Evolutionary conservation across 1,140 invertebrate genomes (phyloP), one percentile per base, ranked within the genome.

Genomic region (Metaphire vulgaris): DNA sequence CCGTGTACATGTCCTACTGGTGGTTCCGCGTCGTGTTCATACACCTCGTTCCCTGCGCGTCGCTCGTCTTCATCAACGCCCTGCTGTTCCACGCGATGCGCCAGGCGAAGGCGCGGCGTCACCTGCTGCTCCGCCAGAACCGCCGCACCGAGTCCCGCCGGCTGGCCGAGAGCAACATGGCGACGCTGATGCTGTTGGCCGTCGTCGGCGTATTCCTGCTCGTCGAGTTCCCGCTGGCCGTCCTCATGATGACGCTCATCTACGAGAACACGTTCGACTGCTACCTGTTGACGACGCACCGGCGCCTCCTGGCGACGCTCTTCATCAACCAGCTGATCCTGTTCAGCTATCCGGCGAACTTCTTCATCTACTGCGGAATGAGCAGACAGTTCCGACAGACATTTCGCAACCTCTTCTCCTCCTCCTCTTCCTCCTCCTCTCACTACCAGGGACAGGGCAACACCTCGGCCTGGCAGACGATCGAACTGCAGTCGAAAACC

Each of bases 291-390:
- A 26, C 28, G 34, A 68, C 67, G 31, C n/a, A 74, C 56, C 29
- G 26, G 16, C 29, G 56, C 28, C n/a, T 71, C 21, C 21, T 30
- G 2, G 41, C 69, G 2, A 67, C 72, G 6, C 75, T 72, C 28
- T 66, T 74, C 32, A 74, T 79, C 72, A 79, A 79, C 86, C 93
- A 96, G 86, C 92, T 93, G 84, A 92, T 96, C 78, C 92, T 93
- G 66, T 88, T 93, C 16, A 92, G 91, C 21, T 96, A 95, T 85
- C 93, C 93, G 0, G 92, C 95, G 75, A 94, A 96, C 85, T 96
- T 96, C 82, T 93, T 92, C 69, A 95, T 96, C 76, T 96, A 96
- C 83, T 96, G 93, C 83, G 92, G 93, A 12, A 96, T 96, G 94
- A 93, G 91, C 64, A 87, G 92, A 26, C 92, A 94, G 82, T 96